Evolutionary conservation across 2,797 vertebrate genomes (phyloP).

Genomic region (Alcedo quadribrachys): DNA sequence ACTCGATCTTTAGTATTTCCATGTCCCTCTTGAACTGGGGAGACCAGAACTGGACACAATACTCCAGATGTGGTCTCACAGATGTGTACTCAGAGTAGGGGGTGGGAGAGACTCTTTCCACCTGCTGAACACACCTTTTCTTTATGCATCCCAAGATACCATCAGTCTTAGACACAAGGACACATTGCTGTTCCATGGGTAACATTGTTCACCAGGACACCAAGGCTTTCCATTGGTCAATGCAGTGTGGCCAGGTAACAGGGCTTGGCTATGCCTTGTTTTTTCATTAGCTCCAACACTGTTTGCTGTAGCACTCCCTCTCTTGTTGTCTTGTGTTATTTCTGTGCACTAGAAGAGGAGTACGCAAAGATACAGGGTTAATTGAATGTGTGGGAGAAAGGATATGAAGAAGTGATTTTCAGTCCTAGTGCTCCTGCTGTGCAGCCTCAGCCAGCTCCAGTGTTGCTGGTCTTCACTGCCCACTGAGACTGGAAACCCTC

Average conservation of each 20-base stretch:
- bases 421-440: background rate
- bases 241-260: fast-evolving
- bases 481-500: background rate
- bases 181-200: too few relatives aligned
- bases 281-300: background rate
- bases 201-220: too few relatives aligned
- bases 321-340: background rate
- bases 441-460: fast-evolving
- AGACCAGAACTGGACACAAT: too few relatives aligned
- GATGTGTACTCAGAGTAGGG: too few relatives aligned
- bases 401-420: background rate
- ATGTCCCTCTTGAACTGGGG: too few relatives aligned
- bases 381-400: background rate
- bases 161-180: too few relatives aligned
- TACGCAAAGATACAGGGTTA: background rate
- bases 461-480: fast-evolving
- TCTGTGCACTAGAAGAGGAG: background rate
- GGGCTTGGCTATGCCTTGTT: background rate
- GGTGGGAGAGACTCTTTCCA: too few relatives aligned
- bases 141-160: too few relatives aligned
- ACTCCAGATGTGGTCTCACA: too few relatives aligned
- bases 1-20: too few relatives aligned
- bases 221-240: too few relatives aligned
- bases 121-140: too few relatives aligned
- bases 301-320: background rate